Evolutionary conservation across 1,140 invertebrate genomes (phyloP), one percentile per base, ranked within the genome.

Genomic region (Branchinecta lynchi): DNA sequence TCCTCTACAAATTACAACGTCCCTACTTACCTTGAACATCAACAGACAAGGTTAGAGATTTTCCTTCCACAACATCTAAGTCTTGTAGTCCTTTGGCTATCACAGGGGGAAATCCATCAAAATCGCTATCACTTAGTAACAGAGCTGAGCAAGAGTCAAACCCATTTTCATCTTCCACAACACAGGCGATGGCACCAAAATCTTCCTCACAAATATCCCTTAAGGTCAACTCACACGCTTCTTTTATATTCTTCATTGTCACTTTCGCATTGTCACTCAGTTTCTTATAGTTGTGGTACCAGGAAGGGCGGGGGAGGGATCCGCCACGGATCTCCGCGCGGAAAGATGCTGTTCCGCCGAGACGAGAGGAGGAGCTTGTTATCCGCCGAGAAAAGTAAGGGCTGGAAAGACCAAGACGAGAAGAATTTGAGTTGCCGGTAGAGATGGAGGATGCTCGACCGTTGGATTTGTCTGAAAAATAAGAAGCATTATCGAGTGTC

Each of bases 1-100:
- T n/a, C n/a, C n/a, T n/a, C n/a, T n/a, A n/a, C n/a, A n/a, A n/a
- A n/a, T n/a, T n/a, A n/a, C n/a, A n/a, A n/a, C n/a, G n/a, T n/a
- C n/a, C n/a, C n/a, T n/a, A n/a, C n/a, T 51, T 51, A 51, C 46
- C 46, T 51, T 51, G 46, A 9, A 51, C 46, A 51, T 51, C 46
- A 51, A 51, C 46, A 51, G 46, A 51, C n/a, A 51, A 51, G n/a
- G n/a, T n/a, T 51, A 51, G n/a, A 51, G 46, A 9, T 9, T 51
- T 51, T n/a, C 46, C 46, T n/a, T n/a, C n/a, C n/a, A n/a, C n/a
- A n/a, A n/a, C n/a, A 51, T 51, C n/a, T 51, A 51, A 51, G n/a
- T 9, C n/a, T 51, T 51, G 46, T 51, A 9, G 9, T 9, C 9
- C n/a, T 51, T 51, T 51, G 46, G 46, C 9, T 51, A n/a, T n/a